Evolutionary conservation across 2,888 invertebrate species (phyloP), one percentile per base, ranked within the genome.

Genomic region (Boloria euphrosyne): DNA sequence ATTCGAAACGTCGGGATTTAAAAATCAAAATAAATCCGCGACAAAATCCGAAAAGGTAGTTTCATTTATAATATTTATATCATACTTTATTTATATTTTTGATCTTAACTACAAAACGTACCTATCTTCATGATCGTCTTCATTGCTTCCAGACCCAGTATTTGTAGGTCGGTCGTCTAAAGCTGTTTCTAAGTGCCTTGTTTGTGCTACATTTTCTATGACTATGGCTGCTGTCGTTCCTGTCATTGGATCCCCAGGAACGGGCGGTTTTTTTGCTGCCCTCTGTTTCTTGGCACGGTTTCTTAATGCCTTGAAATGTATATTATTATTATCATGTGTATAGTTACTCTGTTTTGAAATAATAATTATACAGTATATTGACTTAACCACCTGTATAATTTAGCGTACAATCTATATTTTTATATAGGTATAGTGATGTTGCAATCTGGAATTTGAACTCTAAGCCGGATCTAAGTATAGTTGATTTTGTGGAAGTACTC

Each of bases 191-290:
- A 97, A 93, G 76, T 95, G 93, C 74, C 95, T 93, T 27, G 96
- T 96, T 80, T 96, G 96, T 59, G 97, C 96, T 71, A 97, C 95
- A 84, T 98, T 98, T 87, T 97, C 97, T 89, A 97, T 97, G 78
- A 97, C 97, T 79, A 96, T 95, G 67, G 96, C 96, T 71, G 96
- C 95, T 59, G 95, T 94, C 0, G 83, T 82, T 77, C 96, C 95
- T 67, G 96, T 95, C 74, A 95, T 95, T 68, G 94, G 93, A 77
- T 96, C 95, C 59, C 95, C 94, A 7, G 95, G 93, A 67, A 95
- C 84, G 73, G 96, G 95, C 16, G 97, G 96, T 80, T 96, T 96
- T 70, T 96, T 95, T 63, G 96, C 96, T 62, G 96, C 95, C 74
- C 95, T 93, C 76, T 96, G 95, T 81, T 97, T 97, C 82, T 95